Evolutionary conservation across 2,113 vertebrate species (phyloP).

Genomic region (Neogobius melanostomus): DNA sequence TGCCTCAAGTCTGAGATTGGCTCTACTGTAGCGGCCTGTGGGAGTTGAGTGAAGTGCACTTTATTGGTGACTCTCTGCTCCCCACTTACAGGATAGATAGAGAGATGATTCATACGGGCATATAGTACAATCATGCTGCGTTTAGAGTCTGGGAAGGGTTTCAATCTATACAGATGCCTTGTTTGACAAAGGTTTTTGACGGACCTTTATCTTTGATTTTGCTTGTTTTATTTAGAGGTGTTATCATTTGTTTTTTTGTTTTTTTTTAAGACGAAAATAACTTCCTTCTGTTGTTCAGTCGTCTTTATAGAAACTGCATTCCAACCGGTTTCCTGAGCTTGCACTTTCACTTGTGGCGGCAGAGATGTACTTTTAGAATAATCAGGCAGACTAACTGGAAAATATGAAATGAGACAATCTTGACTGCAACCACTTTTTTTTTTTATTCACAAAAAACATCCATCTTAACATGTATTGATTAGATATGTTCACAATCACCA

Average conservation of each 20-base stretch:
- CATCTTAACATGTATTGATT: not conserved
- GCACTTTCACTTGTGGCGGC: not conserved
- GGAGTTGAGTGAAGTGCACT: conserved; percentile 44
- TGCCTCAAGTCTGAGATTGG: conserved; percentile 48
- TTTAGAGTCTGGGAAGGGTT: conserved; percentile 11
- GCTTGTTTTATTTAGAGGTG: too few relatives aligned
- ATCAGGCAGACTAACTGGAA: not conserved
- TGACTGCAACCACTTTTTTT: not conserved
- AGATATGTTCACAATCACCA: too few relatives aligned
- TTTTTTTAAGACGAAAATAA: not conserved
- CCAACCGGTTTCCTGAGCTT: not conserved
- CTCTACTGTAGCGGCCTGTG: conserved; percentile 46
- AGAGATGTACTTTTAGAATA: not conserved
- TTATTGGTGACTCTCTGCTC: conserved; percentile 38
- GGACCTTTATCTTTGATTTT: not conserved
- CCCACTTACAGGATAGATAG: conserved; percentile 20
- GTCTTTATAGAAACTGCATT: too few relatives aligned
- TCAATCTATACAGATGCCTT: not conserved
- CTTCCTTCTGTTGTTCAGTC: too few relatives aligned
- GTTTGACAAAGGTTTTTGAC: not conserved
- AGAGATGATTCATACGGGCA: conserved; percentile 33
- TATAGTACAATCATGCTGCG: conserved; percentile 13
- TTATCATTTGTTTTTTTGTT: too few relatives aligned
- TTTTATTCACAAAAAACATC: not conserved
- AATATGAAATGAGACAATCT: not conserved